Evolutionary conservation across 2,888 invertebrate species (phyloP).

Genomic region (Byasa hedistus): DNA sequence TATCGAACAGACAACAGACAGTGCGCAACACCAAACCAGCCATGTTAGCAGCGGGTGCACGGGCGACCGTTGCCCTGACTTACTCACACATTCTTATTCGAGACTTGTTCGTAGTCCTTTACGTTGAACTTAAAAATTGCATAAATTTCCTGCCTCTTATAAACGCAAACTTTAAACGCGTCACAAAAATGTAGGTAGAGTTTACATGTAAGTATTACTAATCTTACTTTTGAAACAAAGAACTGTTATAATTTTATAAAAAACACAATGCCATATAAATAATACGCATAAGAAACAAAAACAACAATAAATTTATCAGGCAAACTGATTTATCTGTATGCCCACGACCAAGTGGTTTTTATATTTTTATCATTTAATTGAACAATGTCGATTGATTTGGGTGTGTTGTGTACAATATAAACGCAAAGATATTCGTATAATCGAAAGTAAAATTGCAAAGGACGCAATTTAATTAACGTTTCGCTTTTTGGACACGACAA

Average conservation of each 20-base stretch:
- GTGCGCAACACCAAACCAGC: slow-evolving; percentile 20
- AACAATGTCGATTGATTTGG: neutral
- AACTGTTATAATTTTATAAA: too few relatives aligned
- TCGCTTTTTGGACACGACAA: too few relatives aligned
- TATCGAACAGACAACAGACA: slow-evolving; percentile 13
- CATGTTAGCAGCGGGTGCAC: slow-evolving; percentile 15
- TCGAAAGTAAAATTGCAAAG: too few relatives aligned
- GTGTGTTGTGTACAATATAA: too few relatives aligned
- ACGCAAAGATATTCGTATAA: too few relatives aligned
- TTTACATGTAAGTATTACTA: too few relatives aligned
- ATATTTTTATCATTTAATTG: neutral
- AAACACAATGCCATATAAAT: neutral
- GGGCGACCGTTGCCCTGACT: slow-evolving; percentile 19
- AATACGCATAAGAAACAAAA: neutral
- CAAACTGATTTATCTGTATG: neutral
- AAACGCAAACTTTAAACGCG: too few relatives aligned
- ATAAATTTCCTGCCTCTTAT: too few relatives aligned
- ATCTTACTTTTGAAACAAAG: too few relatives aligned
- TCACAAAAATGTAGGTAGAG: too few relatives aligned
- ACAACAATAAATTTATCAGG: neutral
- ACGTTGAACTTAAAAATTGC: neutral
- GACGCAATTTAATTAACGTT: too few relatives aligned
- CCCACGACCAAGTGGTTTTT: neutral
- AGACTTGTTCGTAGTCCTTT: slow-evolving; percentile 4
- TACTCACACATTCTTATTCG: slow-evolving; percentile 9